Base-by-base conservation (phyloP, 1,140 invertebrate species). In the Calosoma granatense region DNA sequence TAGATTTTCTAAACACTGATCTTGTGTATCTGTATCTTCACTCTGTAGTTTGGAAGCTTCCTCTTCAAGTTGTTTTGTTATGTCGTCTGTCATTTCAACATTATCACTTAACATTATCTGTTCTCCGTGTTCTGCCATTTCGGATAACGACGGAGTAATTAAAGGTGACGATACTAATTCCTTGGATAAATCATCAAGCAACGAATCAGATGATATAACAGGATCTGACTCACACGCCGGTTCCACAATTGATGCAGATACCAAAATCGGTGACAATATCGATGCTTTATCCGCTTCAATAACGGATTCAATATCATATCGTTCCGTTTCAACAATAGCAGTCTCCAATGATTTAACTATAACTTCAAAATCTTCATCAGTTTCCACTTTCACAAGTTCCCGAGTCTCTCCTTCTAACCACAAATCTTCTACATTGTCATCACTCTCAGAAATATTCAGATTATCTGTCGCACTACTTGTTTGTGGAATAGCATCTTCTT, bases 341-440 rank as follows among this genome's bases (percentile, higher is more conserved):
- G 41, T 47, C 15, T 47, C 41, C 17, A 47, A 17, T 17, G 41
- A 47, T 47, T 47, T 47, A 47, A 47, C 41, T 12, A 47, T 47
- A 11, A 47, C 41, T 12, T 47, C 41, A 17, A 47, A 47, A 47
- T 47, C 41, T 17, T 47, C 41, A 11, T 47, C 41, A 17, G 41
- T 47, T 11, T 47, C 41, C 9, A 17, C 41, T 47, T 47, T 47
- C 4, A 17, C 41, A 6, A 30, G 14, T 30, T 30, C 26, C 9
- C 17, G 9, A 12, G 41, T 47, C 3, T 9, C 3, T 47, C 17
- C 41, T 4, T 17, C 41, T 3, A 47, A 17, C 41, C 41, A 47
- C 17, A 47, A 47, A 12, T 47, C 41, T n/a, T n/a, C n/a, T 30
- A 30, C 26, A 14, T 30, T 30, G 17, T 47, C 41, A 11, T 47